Evolutionary conservation across 2,888 invertebrate genomes (phyloP), one percentile per base, ranked within the genome.

Genomic region (Dynastes tityus): DNA sequence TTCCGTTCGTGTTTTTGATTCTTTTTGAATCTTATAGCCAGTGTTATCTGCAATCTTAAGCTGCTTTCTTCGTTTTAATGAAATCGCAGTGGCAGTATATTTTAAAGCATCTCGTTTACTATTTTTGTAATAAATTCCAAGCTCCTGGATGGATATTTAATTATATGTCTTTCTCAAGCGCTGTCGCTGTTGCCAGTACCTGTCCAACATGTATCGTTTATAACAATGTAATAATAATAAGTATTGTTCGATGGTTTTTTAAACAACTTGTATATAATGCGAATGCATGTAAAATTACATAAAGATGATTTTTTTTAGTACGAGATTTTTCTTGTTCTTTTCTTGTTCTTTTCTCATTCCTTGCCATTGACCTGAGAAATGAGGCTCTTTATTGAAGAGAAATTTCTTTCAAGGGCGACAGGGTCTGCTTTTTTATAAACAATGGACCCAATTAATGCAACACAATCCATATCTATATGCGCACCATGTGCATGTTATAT

Each of bases 361-460:
- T 67, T 67, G 67, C 49, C 49, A 67, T 11, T 67, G 67, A 67
- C 67, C 45, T 27, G 22, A 67, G 67, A 67, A 67, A 45, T 49
- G 45, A 49, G 49, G 27, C 45, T 45, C 11, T 49, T 22, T 45
- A 22, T 49, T 45, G 27, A 67, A 67, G 45, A 32, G 64, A 40
- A 64, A 64, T 40, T 64, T 40, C 37, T 64, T 6, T n/a, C 67
- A 67, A 67, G 67, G 67, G 27, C 11, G 22, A 22, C 67, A 49
- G 45, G 67, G 16, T 49, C 29, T 63, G 32, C n/a, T 13, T 13
- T 63, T 63, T 63, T 63, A 63, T 32, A 29, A 63, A 63, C 27
- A 63, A 63, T 63, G 29, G 29, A 63, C n/a, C 11, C 45, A 5
- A 37, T 37, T 37, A 45, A 45, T 45, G 45, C 13, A 63, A 29